A percentile compares a stretch with the other conserved stretches of the same genome.
These are phyloP conservation scores for Neomonachus schauinslandi DNA, from an alignment of 2,113 vertebrate genomes.

Conservation along the genomic window DNA sequence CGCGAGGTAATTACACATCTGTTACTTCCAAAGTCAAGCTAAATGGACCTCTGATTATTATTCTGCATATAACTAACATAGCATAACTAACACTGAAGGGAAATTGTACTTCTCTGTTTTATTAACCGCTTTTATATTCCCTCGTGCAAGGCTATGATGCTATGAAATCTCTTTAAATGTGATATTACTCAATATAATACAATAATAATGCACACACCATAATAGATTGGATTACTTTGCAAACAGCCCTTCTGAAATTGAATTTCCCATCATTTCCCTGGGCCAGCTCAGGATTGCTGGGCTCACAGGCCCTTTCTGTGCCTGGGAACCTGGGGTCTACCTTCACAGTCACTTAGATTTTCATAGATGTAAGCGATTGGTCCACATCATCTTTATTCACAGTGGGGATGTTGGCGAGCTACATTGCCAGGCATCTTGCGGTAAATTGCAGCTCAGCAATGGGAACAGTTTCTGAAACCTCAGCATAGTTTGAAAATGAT, in stretches of 20 bases:
- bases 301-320: not conserved
- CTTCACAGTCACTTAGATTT: conserved; percentile 40
- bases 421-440: not conserved
- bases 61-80: conserved; percentile 52
- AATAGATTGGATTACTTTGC: conserved; percentile 72
- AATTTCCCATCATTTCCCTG: conserved; percentile 59
- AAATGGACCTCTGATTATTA: conserved; percentile 71
- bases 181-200: conserved; percentile 75
- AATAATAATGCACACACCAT: conserved; percentile 63
- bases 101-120: conserved; percentile 76
- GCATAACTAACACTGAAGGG: conserved; percentile 64
- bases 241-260: conserved; percentile 69
- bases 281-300: not conserved
- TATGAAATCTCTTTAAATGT: conserved; percentile 80
- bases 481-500: conserved; percentile 4
- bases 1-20: conserved; percentile 63
- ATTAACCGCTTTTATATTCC: conserved; percentile 76
- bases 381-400: conserved; percentile 35
- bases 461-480: not conserved
- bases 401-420: not conserved
- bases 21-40: conserved; percentile 56
- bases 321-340: not conserved
- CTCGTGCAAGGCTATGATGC: conserved; percentile 66
- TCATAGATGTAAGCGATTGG: not conserved
- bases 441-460: not conserved